Evolutionary conservation across 2,113 vertebrate genomes (phyloP).

Genomic region (Entomyzon cyanotis): DNA sequence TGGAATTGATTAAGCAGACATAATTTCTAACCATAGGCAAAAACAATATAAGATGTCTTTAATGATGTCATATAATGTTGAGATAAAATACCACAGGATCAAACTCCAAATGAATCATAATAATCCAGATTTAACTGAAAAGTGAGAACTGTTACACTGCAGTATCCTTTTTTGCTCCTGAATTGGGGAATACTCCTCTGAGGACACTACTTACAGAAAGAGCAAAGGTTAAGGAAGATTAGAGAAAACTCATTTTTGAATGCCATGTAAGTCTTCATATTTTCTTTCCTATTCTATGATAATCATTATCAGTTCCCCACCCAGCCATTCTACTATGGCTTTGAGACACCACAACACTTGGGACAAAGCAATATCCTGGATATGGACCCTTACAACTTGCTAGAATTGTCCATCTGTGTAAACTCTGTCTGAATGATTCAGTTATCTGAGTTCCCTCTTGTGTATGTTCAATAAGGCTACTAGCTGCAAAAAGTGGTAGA

Average conservation of each 20-base stretch:
- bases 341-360: background rate
- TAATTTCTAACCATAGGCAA: constrained; percentile 72
- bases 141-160: background rate
- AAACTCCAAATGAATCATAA: constrained; percentile 28
- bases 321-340: background rate
- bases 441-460: background rate
- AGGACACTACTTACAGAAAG: background rate
- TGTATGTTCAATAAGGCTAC: background rate
- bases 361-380: background rate
- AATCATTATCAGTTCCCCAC: background rate
- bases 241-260: background rate
- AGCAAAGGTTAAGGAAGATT: constrained; percentile 40
- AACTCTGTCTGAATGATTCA: background rate
- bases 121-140: constrained; percentile 14
- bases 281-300: background rate
- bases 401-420: background rate
- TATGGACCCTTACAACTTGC: background rate
- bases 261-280: background rate
- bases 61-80: constrained; percentile 66
- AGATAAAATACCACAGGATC: constrained; percentile 46
- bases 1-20: constrained; percentile 72
- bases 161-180: background rate
- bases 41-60: constrained; percentile 69
- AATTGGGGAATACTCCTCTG: background rate
- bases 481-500: background rate